Conservation (phyloP, 2,113 vertebrate species). For the Sebastes schlegelii region DNA sequence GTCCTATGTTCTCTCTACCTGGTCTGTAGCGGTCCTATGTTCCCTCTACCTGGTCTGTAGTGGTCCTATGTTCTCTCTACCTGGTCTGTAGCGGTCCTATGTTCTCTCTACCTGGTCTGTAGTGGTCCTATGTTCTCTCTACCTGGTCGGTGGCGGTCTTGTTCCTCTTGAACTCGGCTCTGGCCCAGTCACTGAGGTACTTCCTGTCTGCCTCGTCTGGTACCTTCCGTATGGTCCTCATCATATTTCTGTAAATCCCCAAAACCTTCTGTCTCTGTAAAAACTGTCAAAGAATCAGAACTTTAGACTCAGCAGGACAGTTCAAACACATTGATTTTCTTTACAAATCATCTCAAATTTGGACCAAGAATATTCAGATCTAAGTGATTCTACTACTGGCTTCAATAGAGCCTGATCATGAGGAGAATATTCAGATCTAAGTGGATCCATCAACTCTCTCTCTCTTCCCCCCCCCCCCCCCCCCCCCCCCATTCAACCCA, state of each 20-base stretch:
- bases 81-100: too few relatives aligned
- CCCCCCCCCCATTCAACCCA: too few relatives aligned
- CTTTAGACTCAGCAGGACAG: not conserved
- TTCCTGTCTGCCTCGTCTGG: constrained; percentile 86
- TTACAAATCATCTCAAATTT: not conserved
- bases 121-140: too few relatives aligned
- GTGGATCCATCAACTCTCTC: not conserved
- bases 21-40: too few relatives aligned
- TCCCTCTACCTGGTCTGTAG: too few relatives aligned
- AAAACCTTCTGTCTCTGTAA: constrained; percentile 91
- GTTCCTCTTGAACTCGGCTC: constrained; percentile 92
- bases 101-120: too few relatives aligned
- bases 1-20: too few relatives aligned
- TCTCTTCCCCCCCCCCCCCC: too few relatives aligned
- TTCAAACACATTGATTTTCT: not conserved
- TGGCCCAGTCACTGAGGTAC: constrained; percentile 90
- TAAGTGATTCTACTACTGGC: not conserved
- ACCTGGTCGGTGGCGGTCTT: constrained; percentile 77
- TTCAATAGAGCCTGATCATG: not conserved
- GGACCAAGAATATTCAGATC: not conserved
- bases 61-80: too few relatives aligned
- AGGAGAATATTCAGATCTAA: not conserved
- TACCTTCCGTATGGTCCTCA: constrained; percentile 86
- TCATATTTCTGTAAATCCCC: constrained; percentile 88
- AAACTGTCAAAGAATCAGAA: constrained; percentile 82